Base-by-base conservation (phyloP, 2,797 vertebrate species). In the Sebastes vulpes region DNA sequence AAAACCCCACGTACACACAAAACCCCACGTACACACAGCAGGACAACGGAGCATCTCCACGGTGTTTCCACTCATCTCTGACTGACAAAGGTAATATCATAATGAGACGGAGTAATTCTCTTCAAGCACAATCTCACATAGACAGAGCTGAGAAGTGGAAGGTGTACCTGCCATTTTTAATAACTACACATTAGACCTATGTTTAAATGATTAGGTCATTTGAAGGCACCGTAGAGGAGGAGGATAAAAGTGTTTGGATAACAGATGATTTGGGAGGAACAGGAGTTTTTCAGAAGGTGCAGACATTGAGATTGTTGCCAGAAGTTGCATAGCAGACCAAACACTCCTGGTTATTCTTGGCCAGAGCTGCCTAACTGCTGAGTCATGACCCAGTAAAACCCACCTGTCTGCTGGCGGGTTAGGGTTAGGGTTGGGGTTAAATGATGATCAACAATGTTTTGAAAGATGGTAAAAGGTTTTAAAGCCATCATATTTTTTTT, bases 21-120 rank as follows among this genome's bases (percentile, higher is more conserved):
- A 29, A 29, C 28, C 28, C 28, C 28, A 29, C 26, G 0, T 0
- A 32, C 61, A 69, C 5, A 28, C 35, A 38, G 35, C 38, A 48
- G 48, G 2, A 42, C 6, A 46, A 16, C 8, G 1, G 28, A 61
- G 25, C 31, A 76, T 46, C 72, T 56, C 21, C 11, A 9, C 68
- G 6, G 21, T 53, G 69, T 89, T 92, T 85, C 68, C 61, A 78
- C 66, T 35, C 73, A 64, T 21, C 56, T 70, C 31, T 61, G 42
- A 72, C 7, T 46, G 60, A 79, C 60, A 57, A 35, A 65, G 50
- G 29, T 32, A 32, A 48, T 11, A 46, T 72, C 67, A 50, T 57
- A 76, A 80, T 59, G 65, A 72, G 42, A 72, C 4, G 10, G 46
- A 46, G 11, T 25, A 2, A n/a, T 50, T 65, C 46, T 71, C 21